Evolutionary conservation across 2,113 vertebrate species (phyloP).

Genomic region (Himantopus leucocephalus): DNA sequence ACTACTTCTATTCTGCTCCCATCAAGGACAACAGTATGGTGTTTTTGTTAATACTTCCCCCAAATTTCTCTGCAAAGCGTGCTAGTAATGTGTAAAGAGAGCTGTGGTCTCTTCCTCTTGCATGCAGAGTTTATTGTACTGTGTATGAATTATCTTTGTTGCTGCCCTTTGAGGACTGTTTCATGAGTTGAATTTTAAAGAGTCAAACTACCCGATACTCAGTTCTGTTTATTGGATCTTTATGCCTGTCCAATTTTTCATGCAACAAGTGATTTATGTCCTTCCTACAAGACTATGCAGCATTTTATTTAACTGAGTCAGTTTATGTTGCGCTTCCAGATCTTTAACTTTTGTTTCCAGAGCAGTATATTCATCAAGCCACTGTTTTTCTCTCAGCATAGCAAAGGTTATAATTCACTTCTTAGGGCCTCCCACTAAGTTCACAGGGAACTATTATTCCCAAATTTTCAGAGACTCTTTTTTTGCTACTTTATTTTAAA

Average conservation of each 20-base stretch:
- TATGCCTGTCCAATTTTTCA: not conserved
- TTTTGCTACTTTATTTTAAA: not conserved
- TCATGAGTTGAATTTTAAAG: not conserved
- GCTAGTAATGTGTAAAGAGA: not conserved
- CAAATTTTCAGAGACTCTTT: not conserved
- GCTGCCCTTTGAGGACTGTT: not conserved
- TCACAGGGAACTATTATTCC: not conserved
- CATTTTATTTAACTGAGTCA: not conserved
- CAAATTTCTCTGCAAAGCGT: not conserved
- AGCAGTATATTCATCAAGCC: not conserved
- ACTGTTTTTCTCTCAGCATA: not conserved
- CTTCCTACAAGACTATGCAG: not conserved
- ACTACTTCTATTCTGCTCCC: not conserved
- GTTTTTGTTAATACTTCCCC: not conserved
- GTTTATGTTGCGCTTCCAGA: not conserved
- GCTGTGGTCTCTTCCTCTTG: not conserved
- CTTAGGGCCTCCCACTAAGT: not conserved
- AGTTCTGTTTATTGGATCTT: not conserved
- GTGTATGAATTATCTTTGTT: not conserved
- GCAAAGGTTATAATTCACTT: not conserved
- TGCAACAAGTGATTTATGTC: not conserved
- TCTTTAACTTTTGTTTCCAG: constrained; percentile 3
- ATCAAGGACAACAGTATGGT: fast-evolving
- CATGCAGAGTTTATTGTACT: not conserved
- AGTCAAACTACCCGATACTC: not conserved